Conservation (phyloP, 2,888 invertebrate genomes). For the Brenthis ino region DNA sequence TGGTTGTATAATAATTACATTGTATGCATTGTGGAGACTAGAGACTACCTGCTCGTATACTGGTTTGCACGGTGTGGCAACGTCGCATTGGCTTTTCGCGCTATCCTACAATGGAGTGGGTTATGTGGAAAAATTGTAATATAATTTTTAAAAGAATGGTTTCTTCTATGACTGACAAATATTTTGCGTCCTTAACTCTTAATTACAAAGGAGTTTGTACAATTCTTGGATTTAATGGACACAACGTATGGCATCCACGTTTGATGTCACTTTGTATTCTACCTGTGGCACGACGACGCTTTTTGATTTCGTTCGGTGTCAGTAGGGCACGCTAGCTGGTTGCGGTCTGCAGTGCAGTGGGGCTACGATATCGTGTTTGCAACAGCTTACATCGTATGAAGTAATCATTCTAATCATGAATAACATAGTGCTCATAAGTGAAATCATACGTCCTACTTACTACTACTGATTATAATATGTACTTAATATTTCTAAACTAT, state of each 20-base stretch:
- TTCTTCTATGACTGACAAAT: slow-evolving; percentile 38
- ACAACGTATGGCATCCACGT: slow-evolving; percentile 42
- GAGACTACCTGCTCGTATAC: slow-evolving; percentile 72
- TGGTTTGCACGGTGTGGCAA: slow-evolving; percentile 78
- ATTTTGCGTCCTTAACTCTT: slow-evolving; percentile 58
- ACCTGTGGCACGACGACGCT: slow-evolving; percentile 47
- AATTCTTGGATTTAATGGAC: slow-evolving; percentile 50
- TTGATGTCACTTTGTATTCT: slow-evolving; percentile 58
- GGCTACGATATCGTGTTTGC: slow-evolving; percentile 40
- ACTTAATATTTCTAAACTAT: neutral
- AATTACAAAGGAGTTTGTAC: slow-evolving; percentile 56
- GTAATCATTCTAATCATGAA: slow-evolving; percentile 47
- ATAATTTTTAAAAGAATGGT: slow-evolving; percentile 52
- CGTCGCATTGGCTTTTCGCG: slow-evolving; percentile 76
- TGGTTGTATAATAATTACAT: slow-evolving; percentile 72
- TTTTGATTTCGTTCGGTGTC: slow-evolving; percentile 72
- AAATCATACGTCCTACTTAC: neutral
- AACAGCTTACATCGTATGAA: slow-evolving; percentile 52
- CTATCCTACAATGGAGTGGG: slow-evolving; percentile 69
- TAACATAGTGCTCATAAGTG: slow-evolving; percentile 23
- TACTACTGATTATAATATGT: neutral
- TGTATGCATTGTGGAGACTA: slow-evolving; percentile 59
- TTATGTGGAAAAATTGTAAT: slow-evolving; percentile 62
- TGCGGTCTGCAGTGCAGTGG: slow-evolving; percentile 52
- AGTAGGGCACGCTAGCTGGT: slow-evolving; percentile 64